A percentile compares a stretch with the other conserved stretches of the same genome.
Conservation (phyloP, 53 echinoderm and acorn worm species). For the Echinometra lucunter region DNA sequence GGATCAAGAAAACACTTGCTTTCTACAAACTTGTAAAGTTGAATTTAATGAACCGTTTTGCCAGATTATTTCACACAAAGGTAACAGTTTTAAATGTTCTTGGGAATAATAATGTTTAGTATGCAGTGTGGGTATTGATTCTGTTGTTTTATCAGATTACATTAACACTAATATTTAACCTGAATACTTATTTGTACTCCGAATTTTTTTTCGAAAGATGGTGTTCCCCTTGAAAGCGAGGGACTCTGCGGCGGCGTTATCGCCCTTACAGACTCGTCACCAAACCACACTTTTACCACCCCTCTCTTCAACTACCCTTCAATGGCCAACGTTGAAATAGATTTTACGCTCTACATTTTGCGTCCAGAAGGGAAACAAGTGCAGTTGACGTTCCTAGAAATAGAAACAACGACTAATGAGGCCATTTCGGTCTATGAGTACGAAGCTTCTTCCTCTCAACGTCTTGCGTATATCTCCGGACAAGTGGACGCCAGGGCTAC, state of each 20-base stretch:
- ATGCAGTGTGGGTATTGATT: too few species aligned
- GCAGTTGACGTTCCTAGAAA: background rate
- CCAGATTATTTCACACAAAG: too few species aligned
- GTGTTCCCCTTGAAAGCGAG: background rate
- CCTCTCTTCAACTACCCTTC: background rate
- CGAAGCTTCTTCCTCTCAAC: background rate
- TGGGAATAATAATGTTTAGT: too few species aligned
- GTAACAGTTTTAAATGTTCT: too few species aligned
- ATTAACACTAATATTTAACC: too few species aligned
- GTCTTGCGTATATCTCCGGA: background rate
- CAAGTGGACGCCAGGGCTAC: background rate
- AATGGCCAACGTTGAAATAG: background rate
- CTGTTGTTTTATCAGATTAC: too few species aligned
- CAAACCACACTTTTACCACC: conserved; percentile 21
- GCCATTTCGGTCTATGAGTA: background rate
- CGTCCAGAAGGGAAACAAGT: background rate
- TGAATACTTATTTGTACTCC: too few species aligned
- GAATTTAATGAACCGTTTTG: too few species aligned
- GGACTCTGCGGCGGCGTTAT: conserved; percentile 6
- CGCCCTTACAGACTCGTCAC: background rate
- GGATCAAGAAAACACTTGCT: too few species aligned
- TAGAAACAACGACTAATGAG: background rate
- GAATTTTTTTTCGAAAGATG: background rate
- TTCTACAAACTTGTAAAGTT: too few species aligned
- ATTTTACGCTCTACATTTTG: background rate